A percentile compares a stretch with the other conserved stretches of the same genome.
phyloP scores from a whole-genome alignment of 2,888 invertebrate species.

The Thymelicus lineola region DNA sequence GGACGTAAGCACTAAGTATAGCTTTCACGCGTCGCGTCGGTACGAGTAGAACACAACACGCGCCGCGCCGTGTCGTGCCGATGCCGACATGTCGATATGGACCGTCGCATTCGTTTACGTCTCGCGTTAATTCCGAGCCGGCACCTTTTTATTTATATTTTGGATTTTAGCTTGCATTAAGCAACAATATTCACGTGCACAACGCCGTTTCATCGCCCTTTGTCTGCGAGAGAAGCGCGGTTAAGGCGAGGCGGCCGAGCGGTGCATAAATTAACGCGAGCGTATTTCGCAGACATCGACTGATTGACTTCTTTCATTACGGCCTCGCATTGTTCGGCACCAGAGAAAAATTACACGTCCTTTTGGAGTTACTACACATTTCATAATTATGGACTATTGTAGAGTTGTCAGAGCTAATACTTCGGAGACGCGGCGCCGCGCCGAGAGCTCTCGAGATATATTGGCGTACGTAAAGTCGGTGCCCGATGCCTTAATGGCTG shows the following conservation, averaged over 20 bases:
- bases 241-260: slow-evolving; percentile 52
- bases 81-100: slow-evolving; percentile 40
- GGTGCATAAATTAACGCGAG: slow-evolving; percentile 76
- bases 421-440: slow-evolving; percentile 64
- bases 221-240: slow-evolving; percentile 62
- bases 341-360: slow-evolving; percentile 78
- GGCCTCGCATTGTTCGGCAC: slow-evolving; percentile 75
- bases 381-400: slow-evolving; percentile 86
- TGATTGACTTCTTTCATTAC: slow-evolving; percentile 85
- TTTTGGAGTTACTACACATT: slow-evolving; percentile 81
- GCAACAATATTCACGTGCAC: slow-evolving; percentile 36
- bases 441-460: slow-evolving; percentile 66
- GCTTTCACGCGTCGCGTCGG: slow-evolving; percentile 51
- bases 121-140: slow-evolving; percentile 23
- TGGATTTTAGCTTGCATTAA: slow-evolving; percentile 37
- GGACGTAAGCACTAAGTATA: slow-evolving; percentile 58
- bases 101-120: slow-evolving; percentile 34
- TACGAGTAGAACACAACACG: slow-evolving; percentile 13
- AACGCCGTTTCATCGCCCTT: slow-evolving; percentile 61
- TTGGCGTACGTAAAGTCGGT: slow-evolving; percentile 64
- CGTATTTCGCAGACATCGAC: slow-evolving; percentile 75
- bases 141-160: slow-evolving; percentile 34
- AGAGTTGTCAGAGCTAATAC: slow-evolving; percentile 77
- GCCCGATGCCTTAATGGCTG: slow-evolving; percentile 67
- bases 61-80: slow-evolving; percentile 1